Percentiles rank a stretch among this genome's conserved stretches.
Conservation (phyloP, 2,797 vertebrate species). For the Hoplostethus atlanticus region DNA sequence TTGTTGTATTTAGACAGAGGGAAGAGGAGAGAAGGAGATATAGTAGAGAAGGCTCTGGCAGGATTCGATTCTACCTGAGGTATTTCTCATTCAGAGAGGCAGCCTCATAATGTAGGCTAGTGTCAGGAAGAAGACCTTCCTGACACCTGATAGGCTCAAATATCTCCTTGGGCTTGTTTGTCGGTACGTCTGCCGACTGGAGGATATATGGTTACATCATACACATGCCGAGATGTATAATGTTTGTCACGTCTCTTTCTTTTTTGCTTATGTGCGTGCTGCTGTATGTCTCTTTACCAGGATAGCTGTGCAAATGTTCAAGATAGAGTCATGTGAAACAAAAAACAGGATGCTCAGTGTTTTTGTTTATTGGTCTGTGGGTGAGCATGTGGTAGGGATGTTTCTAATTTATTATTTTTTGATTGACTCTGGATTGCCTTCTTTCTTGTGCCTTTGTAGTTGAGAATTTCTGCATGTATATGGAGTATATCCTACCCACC, state of each 20-base stretch:
- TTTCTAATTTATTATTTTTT: no score
- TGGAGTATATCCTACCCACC: no score
- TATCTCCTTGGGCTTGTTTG: constrained; percentile 42
- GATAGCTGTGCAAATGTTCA: no score
- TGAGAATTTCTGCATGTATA: neutral
- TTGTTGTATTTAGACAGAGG: constrained; percentile 30
- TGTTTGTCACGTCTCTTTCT: constrained; percentile 21
- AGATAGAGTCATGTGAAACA: no score
- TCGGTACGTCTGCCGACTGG: constrained; percentile 18
- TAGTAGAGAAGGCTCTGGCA: constrained; percentile 25
- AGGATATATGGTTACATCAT: constrained; percentile 28
- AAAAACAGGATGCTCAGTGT: no score
- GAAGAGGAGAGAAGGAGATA: constrained; percentile 11
- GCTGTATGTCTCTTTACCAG: no score
- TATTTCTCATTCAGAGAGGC: constrained; percentile 65
- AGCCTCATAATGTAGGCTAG: constrained; percentile 43
- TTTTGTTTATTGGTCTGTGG: no score
- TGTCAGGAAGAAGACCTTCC: no score
- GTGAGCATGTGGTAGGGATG: no score
- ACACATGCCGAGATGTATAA: constrained; percentile 26
- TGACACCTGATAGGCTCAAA: constrained; percentile 24
- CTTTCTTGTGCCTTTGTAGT: neutral
- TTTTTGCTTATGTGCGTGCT: no score
- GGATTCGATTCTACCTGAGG: constrained; percentile 51
- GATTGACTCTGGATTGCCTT: no score